Evolutionary conservation across 2,113 vertebrate species (phyloP).

Genomic region (Elachura formosa): DNA sequence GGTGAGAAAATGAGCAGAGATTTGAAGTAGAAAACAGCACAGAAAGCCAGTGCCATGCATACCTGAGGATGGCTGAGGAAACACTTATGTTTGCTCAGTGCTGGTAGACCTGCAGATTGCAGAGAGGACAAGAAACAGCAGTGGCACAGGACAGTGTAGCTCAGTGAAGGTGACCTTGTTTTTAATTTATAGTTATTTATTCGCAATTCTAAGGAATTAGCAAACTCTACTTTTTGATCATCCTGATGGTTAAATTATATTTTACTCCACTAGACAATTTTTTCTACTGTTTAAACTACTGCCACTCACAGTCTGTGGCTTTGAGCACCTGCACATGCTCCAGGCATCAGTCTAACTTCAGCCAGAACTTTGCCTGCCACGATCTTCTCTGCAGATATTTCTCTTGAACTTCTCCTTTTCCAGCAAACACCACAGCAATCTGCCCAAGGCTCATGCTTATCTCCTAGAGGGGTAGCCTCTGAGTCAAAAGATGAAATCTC

Average conservation of each 20-base stretch:
- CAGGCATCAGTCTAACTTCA: not conserved
- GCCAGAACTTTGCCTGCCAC: not conserved
- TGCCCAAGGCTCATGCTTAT: not conserved
- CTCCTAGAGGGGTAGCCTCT: not conserved
- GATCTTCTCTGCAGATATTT: not conserved
- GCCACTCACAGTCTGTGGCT: not conserved
- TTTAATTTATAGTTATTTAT: not conserved
- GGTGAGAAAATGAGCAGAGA: not conserved
- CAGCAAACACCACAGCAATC: not conserved
- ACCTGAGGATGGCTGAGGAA: accelerated
- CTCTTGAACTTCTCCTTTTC: not conserved
- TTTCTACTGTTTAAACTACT: not conserved
- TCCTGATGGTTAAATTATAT: not conserved
- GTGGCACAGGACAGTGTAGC: not conserved
- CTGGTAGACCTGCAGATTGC: not conserved
- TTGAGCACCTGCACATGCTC: not conserved
- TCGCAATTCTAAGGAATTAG: not conserved
- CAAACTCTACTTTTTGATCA: not conserved
- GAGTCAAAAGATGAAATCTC: not conserved
- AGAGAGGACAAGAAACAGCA: not conserved
- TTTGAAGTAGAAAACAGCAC: not conserved
- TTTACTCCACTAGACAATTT: not conserved
- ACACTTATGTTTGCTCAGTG: not conserved
- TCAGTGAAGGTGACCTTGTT: not conserved
- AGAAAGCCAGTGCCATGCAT: not conserved